These are phyloP conservation scores for Crotalus tigris DNA, from an alignment of 2,113 vertebrate genomes.

Conservation along the genomic window DNA sequence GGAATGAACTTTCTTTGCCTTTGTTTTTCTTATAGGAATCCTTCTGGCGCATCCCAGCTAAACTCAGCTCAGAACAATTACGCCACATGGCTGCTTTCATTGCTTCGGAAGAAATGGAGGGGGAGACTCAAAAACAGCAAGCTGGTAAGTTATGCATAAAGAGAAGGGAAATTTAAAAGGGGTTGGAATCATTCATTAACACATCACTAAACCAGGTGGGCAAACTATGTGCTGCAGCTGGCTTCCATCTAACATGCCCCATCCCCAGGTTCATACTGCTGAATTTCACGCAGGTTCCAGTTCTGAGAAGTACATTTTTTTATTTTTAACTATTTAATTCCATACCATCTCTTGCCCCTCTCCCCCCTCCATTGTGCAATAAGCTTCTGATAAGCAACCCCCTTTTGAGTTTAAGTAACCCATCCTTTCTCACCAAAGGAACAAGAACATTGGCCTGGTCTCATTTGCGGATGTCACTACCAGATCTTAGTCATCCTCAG, in stretches of 20 bases:
- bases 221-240: neutral
- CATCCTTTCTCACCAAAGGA: neutral
- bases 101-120: constrained; percentile 10
- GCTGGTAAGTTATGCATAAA: neutral
- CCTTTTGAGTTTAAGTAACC: neutral
- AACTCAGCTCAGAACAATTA: constrained; percentile 74
- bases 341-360: neutral
- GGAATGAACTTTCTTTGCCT: neutral
- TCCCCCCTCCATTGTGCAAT: neutral
- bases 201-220: neutral
- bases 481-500: neutral
- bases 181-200: neutral
- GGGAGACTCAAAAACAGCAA: accelerated
- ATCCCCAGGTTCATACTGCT: neutral
- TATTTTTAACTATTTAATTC: neutral
- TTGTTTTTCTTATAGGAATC: constrained; percentile 73
- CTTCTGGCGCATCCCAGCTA: constrained; percentile 91
- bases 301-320: neutral
- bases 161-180: neutral
- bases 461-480: neutral
- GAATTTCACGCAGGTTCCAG: neutral
- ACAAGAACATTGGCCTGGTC: neutral
- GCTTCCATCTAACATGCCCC: neutral
- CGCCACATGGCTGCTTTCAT: constrained; percentile 72
- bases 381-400: neutral